Percentiles rank a stretch among this genome's conserved stretches.
phyloP scores from a whole-genome alignment of 2,113 vertebrate genomes.

The Paraplagusia blochii region DNA sequence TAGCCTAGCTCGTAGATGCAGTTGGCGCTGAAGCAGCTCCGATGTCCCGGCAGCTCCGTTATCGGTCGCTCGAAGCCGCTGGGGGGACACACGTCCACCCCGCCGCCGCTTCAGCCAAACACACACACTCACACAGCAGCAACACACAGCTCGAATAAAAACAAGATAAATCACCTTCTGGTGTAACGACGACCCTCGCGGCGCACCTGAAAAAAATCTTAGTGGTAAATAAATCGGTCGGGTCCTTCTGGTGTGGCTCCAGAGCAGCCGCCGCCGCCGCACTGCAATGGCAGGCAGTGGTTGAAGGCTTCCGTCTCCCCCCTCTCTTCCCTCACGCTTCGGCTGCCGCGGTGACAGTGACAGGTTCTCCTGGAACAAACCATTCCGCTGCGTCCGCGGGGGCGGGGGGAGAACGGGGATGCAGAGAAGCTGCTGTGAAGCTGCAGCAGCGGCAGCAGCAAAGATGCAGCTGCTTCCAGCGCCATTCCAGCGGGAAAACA shows the following conservation, averaged over 20 bases:
- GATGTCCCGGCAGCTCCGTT: conserved; percentile 61
- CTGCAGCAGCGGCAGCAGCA: conserved; percentile 42
- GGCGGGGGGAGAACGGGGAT: conserved; percentile 16
- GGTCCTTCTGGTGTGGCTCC: conserved; percentile 57
- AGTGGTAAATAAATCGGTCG: conserved; percentile 12
- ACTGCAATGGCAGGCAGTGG: conserved; percentile 77
- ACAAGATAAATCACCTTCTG: conserved; percentile 65
- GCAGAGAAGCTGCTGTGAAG: conserved; percentile 38
- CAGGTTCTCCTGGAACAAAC: conserved; percentile 78
- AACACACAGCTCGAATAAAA: conserved; percentile 28
- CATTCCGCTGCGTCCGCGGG: conserved; percentile 68
- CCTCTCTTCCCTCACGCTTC: conserved; percentile 57
- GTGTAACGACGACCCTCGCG: conserved; percentile 42
- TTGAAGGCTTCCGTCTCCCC: conserved; percentile 54
- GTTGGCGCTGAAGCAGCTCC: conserved; percentile 46
- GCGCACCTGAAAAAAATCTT: conserved; percentile 47
- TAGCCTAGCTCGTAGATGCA: conserved; percentile 51
- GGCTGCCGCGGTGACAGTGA: conserved; percentile 72
- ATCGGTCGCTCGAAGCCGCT: conserved; percentile 50
- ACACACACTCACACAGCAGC: conserved; percentile 1
- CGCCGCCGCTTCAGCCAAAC: conserved; percentile 31
- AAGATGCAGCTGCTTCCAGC: conserved; percentile 37
- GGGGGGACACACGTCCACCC: conserved; percentile 39
- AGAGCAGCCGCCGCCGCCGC: conserved; percentile 68
- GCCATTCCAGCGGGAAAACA: conserved; percentile 48